Conservation (phyloP, 2,797 vertebrate genomes). For the Strix occidentalis region DNA sequence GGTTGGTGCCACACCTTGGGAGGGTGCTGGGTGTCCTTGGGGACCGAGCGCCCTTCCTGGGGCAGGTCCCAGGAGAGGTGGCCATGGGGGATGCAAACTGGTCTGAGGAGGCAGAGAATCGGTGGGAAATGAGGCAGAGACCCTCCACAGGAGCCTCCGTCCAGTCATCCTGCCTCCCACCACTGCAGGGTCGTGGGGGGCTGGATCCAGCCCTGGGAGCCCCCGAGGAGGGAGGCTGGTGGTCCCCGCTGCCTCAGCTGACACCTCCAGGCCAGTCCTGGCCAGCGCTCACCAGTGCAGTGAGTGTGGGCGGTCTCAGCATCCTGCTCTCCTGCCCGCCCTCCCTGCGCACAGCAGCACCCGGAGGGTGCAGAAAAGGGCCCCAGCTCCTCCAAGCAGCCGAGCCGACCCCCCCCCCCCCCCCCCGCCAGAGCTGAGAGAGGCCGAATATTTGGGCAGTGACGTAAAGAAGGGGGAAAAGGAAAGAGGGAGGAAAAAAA, state of each 20-base stretch:
- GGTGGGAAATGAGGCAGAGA: not conserved
- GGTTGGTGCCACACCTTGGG: not conserved
- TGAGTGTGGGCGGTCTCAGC: not conserved
- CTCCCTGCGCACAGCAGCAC: not conserved
- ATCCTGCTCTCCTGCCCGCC: not conserved
- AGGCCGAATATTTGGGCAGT: slow-evolving; percentile 39
- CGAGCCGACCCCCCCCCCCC: not conserved
- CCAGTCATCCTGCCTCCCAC: not conserved
- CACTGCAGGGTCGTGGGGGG: not conserved
- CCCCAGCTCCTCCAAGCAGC: not conserved
- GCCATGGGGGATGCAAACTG: not conserved
- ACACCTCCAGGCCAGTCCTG: not conserved
- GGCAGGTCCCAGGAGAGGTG: not conserved
- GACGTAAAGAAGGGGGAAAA: slow-evolving; percentile 51
- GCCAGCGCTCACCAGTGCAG: not conserved
- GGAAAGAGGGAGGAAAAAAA: not conserved
- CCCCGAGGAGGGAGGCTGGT: not conserved
- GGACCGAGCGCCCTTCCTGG: not conserved
- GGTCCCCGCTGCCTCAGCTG: fast-evolving
- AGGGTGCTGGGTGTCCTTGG: not conserved
- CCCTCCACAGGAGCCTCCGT: fast-evolving
- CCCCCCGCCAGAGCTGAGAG: not conserved
- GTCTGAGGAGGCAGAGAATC: not conserved
- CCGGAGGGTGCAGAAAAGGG: not conserved
- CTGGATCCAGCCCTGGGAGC: not conserved